Conservation (phyloP, 2,888 invertebrate species). For the Willowsia nigromaculata region DNA sequence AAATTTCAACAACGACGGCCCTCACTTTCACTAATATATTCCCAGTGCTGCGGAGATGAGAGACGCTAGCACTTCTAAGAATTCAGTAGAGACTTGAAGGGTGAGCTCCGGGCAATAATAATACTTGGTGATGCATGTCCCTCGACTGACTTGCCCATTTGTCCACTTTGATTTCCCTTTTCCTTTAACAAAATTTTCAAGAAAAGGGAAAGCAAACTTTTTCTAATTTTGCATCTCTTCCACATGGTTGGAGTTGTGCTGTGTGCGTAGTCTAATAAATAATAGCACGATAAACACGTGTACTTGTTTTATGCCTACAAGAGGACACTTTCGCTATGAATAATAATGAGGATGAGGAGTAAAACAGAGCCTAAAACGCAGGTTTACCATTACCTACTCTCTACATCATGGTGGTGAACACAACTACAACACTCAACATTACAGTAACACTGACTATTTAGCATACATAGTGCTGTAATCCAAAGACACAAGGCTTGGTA, state of each 20-base stretch:
- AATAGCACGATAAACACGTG: slow-evolving; percentile 10
- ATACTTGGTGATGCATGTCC: slow-evolving; percentile 50
- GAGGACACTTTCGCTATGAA: slow-evolving; percentile 18
- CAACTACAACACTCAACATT: no score
- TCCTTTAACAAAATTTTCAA: neutral
- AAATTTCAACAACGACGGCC: neutral
- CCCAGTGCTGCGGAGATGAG: neutral
- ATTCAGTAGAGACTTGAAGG: slow-evolving; percentile 14
- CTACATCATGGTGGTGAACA: neutral
- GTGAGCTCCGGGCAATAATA: slow-evolving; percentile 32
- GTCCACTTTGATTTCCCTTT: slow-evolving; percentile 60
- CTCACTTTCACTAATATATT: slow-evolving; percentile 44
- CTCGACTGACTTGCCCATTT: slow-evolving; percentile 53
- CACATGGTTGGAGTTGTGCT: neutral
- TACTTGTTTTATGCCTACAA: neutral
- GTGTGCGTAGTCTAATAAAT: neutral
- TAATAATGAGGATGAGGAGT: neutral
- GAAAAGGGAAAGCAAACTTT: neutral
- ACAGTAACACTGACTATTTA: neutral
- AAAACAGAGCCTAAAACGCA: neutral
- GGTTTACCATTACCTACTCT: neutral
- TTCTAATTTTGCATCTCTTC: slow-evolving; percentile 7
- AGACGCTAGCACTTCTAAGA: neutral
- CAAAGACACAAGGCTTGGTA: no score
- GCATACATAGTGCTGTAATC: neutral